Percentiles rank a stretch among this genome's conserved stretches.
These are phyloP conservation scores for Conus ventricosus DNA, from an alignment of 1,140 invertebrate species.

Conservation along the genomic window DNA sequence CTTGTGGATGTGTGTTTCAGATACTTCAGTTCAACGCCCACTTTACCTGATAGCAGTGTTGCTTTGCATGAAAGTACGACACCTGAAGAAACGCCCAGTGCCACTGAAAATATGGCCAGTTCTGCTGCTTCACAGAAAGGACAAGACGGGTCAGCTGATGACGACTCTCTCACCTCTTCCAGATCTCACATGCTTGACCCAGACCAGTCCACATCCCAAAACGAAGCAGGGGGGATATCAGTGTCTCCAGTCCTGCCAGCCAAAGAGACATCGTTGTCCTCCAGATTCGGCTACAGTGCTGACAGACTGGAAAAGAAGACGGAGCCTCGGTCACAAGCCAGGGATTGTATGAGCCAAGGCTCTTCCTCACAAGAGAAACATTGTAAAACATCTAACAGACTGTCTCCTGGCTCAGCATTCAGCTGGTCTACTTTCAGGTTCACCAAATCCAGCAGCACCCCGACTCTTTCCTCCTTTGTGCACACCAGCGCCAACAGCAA, in stretches of 20 bases:
- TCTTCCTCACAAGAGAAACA: background rate
- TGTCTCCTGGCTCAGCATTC: conserved; percentile 21
- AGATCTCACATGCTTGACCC: background rate
- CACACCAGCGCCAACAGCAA: background rate
- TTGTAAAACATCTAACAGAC: background rate
- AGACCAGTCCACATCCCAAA: background rate
- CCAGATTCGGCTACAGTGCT: background rate
- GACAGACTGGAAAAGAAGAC: conserved; percentile 4
- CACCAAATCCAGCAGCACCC: conserved; percentile 13
- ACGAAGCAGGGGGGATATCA: background rate
- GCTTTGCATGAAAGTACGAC: background rate
- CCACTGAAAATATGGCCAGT: background rate
- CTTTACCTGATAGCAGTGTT: background rate
- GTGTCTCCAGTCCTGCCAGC: background rate
- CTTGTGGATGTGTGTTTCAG: background rate
- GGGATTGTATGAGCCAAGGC: background rate
- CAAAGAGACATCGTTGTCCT: background rate
- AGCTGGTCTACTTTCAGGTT: conserved; percentile 34
- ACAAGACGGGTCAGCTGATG: background rate
- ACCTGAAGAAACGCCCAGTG: background rate
- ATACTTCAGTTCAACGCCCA: conserved; percentile 11
- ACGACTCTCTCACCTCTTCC: background rate
- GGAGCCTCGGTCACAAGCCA: background rate
- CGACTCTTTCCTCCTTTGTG: background rate
- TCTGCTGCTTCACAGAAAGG: background rate